Base-by-base conservation (phyloP, 2,797 vertebrate genomes). In the Lagodon rhomboides region DNA sequence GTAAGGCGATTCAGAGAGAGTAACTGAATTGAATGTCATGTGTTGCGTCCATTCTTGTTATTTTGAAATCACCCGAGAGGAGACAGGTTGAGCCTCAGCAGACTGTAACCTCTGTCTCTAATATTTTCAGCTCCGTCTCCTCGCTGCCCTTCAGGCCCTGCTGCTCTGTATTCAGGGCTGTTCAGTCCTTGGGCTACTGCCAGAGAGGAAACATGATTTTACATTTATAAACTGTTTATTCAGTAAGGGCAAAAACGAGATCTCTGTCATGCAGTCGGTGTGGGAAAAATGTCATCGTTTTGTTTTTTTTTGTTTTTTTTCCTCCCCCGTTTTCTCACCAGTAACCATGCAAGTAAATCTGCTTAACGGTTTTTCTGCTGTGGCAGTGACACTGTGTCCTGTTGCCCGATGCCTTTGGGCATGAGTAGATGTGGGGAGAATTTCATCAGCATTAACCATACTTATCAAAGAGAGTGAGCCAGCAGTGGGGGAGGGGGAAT, bases 201-300 rank as follows among this genome's bases (percentile, higher is more conserved):
- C 87, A 81, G 50, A 86, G 79, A 85, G 83, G 58, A 85, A 92
- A 89, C 86, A 89, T 88, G 86, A 91, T 93, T 94, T 93, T 92
- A 92, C 92, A 94, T 95, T 89, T 92, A 91, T 91, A 93, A 95
- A 93, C 88, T 73, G 46, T 93, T 95, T 93, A 93, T 92, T 93
- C 88, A 90, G 86, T 80, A 79, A 89, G 83, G 90, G 85, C 72
- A 80, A 77, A 85, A 80, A 82, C 89, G 80, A 92, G 82, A 92
- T 84, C 82, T 91, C 75, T 91, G 73, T 83, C 82, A 81, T 85
- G 79, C 79, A 85, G 86, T 87, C 44, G 44, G 79, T 84, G 68
- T 64, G 68, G 62, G 62, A 73, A 80, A 91, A 88, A 92, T 89
- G 87, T 89, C 89, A 87, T 83, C 56, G 16, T 76, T 86, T 70